Conservation (phyloP, 2,888 invertebrate genomes). For the Onthophagus sagittarius region DNA sequence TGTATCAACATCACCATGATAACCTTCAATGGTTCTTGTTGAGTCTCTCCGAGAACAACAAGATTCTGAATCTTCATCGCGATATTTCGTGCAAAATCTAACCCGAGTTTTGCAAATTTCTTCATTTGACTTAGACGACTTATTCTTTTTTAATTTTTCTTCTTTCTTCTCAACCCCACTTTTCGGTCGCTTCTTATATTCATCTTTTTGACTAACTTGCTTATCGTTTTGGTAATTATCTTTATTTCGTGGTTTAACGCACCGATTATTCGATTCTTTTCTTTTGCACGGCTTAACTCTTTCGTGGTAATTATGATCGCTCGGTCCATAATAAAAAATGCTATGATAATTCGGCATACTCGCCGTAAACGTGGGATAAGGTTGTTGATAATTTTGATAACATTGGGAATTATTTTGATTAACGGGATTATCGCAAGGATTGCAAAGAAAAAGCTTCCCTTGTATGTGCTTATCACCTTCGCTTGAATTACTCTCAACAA, state of each 20-base stretch:
- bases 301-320: not conserved
- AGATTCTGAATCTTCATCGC: not conserved
- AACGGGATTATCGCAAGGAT: not conserved
- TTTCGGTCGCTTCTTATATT: not conserved
- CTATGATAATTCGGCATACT: not conserved
- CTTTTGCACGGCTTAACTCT: not conserved
- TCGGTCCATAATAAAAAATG: not conserved
- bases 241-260: not conserved
- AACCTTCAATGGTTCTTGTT: not conserved
- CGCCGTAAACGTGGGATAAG: not conserved
- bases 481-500: conserved; percentile 18
- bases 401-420: not conserved
- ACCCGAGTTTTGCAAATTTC: not conserved
- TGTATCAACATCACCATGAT: conserved; percentile 4
- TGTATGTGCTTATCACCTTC: conserved; percentile 3
- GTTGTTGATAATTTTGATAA: not conserved
- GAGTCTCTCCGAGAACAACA: not conserved
- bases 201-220: not conserved
- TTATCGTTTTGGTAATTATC: not conserved
- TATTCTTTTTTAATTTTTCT: not conserved
- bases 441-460: not conserved
- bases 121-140: not conserved
- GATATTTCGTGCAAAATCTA: not conserved
- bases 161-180: not conserved
- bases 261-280: not conserved